Base-by-base conservation (phyloP, 2,888 invertebrate species). In the Drosophila paramelanica region DNA sequence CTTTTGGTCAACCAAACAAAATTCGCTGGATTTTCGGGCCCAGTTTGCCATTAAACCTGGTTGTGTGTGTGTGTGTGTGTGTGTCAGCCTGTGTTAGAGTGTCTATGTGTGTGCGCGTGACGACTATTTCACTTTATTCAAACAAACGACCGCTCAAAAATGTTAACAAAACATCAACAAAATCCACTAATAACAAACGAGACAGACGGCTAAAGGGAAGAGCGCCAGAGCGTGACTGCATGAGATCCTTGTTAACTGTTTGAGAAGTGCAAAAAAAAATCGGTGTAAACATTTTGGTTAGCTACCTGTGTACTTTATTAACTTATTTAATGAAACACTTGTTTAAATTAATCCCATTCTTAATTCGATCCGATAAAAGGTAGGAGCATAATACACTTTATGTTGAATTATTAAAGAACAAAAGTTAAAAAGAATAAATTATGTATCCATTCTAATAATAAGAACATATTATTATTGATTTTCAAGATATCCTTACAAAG, bases 131-230 rank as follows among this genome's bases (percentile, higher is more conserved):
- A 65, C 45, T 71, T 39, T 50, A 10, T 56, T 36, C 67, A 67
- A 60, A 67, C 79, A 71, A 78, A 67, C 59, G 56, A 66, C 43
- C 33, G 27, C 14, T 57, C 60, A 39, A 59, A 65, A 68, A 75
- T 73, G 66, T 58, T 72, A 61, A 58, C 68, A 57, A 65, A 74
- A 74, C 55, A 73, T 50, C 52, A 59, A 73, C 67, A 73, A 58
- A 58, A 51, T 43, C 39, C 50, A 57, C 49, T 33, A 51, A 42
- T 52, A 67, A 58, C 49, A 52, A 66, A 52, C 42, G 38, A 33
- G 11, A 7, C 11, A 41, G 20, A 57, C 43, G 13, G 13, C 14
- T 10, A 17, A 20, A 1, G n/a, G 23, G 23, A 51, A 11, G 20
- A 31, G 31, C 31, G 31, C 8, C 2, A 10, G 20, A 25, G 27